Conservation (phyloP, 2,888 invertebrate genomes). For the Phytoseiulus persimilis region DNA sequence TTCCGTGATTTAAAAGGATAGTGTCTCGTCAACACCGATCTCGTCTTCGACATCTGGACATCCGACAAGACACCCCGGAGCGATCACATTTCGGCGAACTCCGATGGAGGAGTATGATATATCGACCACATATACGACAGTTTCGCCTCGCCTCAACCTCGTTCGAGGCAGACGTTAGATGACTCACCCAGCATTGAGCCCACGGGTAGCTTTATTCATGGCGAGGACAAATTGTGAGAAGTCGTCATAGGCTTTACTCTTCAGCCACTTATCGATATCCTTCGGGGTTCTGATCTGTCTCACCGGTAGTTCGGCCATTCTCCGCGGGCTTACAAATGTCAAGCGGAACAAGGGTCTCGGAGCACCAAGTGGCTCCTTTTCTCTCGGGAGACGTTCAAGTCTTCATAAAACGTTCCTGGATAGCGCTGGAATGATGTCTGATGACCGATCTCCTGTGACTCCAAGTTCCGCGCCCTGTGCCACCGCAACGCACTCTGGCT, state of each 20-base stretch:
- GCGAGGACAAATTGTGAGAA: not conserved
- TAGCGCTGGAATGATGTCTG: too few relatives aligned
- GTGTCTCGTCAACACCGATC: not conserved
- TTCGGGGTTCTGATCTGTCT: not conserved
- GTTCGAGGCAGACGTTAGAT: not conserved
- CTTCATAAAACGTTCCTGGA: too few relatives aligned
- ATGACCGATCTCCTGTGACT: too few relatives aligned
- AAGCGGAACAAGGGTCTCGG: too few relatives aligned
- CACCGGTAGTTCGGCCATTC: not conserved
- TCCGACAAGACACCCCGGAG: too few relatives aligned
- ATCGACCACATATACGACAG: not conserved
- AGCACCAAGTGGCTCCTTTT: too few relatives aligned
- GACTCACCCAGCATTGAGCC: slow-evolving; percentile 17
- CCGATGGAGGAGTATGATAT: not conserved
- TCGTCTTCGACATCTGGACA: too few relatives aligned
- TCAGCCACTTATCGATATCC: slow-evolving; percentile 21
- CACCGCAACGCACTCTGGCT: too few relatives aligned
- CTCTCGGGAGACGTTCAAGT: too few relatives aligned
- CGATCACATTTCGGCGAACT: too few relatives aligned
- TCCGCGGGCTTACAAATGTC: too few relatives aligned
- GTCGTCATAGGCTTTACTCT: slow-evolving; percentile 32
- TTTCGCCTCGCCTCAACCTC: not conserved
- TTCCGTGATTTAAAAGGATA: not conserved
- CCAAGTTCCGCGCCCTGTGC: too few relatives aligned
- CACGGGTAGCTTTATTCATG: slow-evolving; percentile 7